These are phyloP conservation scores for Myotis myotis DNA, from an alignment of 2,797 vertebrate species.

Conservation along the genomic window DNA sequence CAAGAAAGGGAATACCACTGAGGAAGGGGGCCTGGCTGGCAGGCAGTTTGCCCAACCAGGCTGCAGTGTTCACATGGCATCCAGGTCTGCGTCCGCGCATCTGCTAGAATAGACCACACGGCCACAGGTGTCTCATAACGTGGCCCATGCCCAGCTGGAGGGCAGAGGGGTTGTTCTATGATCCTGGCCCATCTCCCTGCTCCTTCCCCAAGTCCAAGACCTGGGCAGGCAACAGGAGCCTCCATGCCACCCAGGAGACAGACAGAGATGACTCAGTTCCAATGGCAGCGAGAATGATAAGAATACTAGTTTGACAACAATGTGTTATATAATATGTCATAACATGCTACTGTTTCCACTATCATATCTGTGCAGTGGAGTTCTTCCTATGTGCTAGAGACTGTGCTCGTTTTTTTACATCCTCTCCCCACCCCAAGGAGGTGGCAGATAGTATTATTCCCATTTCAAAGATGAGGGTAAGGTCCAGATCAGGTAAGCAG, in stretches of 20 bases:
- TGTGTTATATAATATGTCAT: neutral
- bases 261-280: neutral
- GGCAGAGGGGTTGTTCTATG: conserved; percentile 11
- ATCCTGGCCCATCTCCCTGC: neutral
- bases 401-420: neutral
- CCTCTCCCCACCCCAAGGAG: neutral
- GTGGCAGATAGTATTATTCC: neutral
- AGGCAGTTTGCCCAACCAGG: neutral
- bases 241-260: neutral
- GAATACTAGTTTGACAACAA: neutral
- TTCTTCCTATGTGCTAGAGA: neutral
- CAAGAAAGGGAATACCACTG: neutral
- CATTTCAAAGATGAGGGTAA: neutral
- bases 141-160: neutral
- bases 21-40: neutral
- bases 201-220: neutral
- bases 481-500: neutral
- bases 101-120: neutral
- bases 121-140: neutral
- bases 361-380: neutral
- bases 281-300: neutral
- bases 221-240: neutral
- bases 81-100: neutral
- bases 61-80: neutral
- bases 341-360: neutral